Conservation (phyloP, 2,888 invertebrate species). For the Phytoseiulus persimilis region DNA sequence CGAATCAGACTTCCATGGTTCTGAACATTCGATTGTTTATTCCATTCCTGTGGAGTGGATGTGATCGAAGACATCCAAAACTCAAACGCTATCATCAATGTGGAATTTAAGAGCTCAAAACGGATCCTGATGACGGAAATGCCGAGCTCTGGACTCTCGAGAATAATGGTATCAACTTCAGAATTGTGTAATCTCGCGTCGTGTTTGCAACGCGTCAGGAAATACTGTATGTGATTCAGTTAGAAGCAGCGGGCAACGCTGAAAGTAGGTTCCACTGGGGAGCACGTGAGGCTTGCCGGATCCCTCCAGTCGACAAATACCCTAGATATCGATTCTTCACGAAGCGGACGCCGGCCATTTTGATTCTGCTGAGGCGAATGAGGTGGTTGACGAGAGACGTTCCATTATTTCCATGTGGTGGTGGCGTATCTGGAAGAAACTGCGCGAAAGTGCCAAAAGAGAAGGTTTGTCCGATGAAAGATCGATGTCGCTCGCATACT, state of each 20-base stretch:
- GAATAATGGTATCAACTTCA: too few species aligned
- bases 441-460: background rate
- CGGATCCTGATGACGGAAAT: too few species aligned
- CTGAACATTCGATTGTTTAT: background rate
- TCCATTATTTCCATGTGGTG: background rate
- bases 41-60: background rate
- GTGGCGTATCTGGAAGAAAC: background rate
- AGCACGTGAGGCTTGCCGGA: background rate
- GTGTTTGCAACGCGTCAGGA: too few species aligned
- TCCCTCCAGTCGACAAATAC: background rate
- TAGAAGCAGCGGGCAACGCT: background rate
- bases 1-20: background rate
- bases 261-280: background rate
- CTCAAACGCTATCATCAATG: background rate
- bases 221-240: too few species aligned
- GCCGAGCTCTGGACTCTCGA: too few species aligned
- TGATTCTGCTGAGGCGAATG: background rate
- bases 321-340: conserved; percentile 5
- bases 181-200: too few species aligned
- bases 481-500: too few species aligned
- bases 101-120: background rate
- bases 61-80: background rate
- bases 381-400: background rate
- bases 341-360: background rate
- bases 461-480: background rate